Evolutionary conservation across 2,797 vertebrate genomes (phyloP), one percentile per base, ranked within the genome.

Genomic region (Tapirus indicus): DNA sequence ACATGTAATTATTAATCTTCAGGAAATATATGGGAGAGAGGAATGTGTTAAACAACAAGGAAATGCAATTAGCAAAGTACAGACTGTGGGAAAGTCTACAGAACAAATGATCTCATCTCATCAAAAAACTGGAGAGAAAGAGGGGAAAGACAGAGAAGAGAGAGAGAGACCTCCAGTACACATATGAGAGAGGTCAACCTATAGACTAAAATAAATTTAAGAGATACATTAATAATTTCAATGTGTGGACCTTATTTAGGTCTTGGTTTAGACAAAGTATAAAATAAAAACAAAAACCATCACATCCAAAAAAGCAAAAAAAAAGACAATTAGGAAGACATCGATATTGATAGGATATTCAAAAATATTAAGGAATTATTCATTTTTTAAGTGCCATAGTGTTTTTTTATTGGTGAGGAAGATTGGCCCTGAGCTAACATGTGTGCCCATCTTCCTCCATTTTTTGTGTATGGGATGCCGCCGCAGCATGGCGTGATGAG

Each of bases 21-120:
- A 87, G 88, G 60, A 90, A 74, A 69, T 29, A 64, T 20, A 62
- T 62, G 56, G 35, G 58, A 75, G 35, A 92, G 25, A 92, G 41
- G 69, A 27, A 60, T 21, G 44, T 78, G 47, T 66, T 75, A 75
- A 83, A 87, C 21, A 47, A 60, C 3, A 38, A 85, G 25, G 38
- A 97, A 86, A 78, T 47, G 16, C 23, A 80, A 58, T 96, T 64
- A 85, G 62, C 29, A 96, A 93, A 94, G 83, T 66, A 32, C 9
- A 49, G 52, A 87, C 9, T 74, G 2, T n/a, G 10, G 10, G 74
- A 58, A 86, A 75, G 54, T 66, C 21, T 88, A 82, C 7, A 93
- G 54, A 94, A 64, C 21, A 82, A 90, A 58, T 21, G 20, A 66
- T 44, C 6, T 56, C 90, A 54, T 84, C 25, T 75, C 29, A 72